Conservation (phyloP, 2,113 vertebrate species). For the Phycodurus eques region DNA sequence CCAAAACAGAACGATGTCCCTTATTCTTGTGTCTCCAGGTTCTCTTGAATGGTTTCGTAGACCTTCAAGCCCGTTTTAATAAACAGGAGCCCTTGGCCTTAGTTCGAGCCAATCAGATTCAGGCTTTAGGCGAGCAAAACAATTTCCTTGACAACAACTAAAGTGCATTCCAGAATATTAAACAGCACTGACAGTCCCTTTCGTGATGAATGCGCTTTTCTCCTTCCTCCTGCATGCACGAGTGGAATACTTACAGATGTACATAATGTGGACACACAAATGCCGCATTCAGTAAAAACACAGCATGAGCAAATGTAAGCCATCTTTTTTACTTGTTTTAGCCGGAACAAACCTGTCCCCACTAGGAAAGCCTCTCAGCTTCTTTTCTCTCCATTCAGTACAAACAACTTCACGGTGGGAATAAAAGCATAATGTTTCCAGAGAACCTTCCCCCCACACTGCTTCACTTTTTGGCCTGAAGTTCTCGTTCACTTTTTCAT, state of each 20-base stretch:
- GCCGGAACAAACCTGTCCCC: conserved; percentile 53
- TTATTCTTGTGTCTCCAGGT: background rate
- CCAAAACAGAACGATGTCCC: background rate
- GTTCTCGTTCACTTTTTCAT: conserved; percentile 50
- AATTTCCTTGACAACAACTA: conserved; percentile 15
- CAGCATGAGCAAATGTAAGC: conserved; percentile 47
- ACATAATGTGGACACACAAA: conserved; percentile 38
- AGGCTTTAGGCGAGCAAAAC: conserved; percentile 12
- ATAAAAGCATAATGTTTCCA: conserved; percentile 67
- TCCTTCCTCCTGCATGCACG: conserved; percentile 3
- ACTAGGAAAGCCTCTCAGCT: conserved; percentile 54
- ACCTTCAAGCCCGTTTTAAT: conserved; percentile 7
- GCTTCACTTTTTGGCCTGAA: conserved; percentile 49
- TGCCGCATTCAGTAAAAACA: conserved; percentile 31
- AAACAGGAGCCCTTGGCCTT: background rate
- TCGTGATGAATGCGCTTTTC: background rate
- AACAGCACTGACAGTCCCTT: conserved; percentile 14
- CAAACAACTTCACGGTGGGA: conserved; percentile 68
- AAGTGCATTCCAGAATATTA: conserved; percentile 16
- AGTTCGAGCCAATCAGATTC: conserved; percentile 9
- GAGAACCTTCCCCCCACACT: conserved; percentile 50
- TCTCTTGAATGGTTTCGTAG: background rate
- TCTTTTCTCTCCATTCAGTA: conserved; percentile 65
- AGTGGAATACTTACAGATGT: conserved; percentile 19
- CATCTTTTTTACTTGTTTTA: conserved; percentile 54